Conservation (phyloP, 2,797 vertebrate species). For the Cygnus olor region DNA sequence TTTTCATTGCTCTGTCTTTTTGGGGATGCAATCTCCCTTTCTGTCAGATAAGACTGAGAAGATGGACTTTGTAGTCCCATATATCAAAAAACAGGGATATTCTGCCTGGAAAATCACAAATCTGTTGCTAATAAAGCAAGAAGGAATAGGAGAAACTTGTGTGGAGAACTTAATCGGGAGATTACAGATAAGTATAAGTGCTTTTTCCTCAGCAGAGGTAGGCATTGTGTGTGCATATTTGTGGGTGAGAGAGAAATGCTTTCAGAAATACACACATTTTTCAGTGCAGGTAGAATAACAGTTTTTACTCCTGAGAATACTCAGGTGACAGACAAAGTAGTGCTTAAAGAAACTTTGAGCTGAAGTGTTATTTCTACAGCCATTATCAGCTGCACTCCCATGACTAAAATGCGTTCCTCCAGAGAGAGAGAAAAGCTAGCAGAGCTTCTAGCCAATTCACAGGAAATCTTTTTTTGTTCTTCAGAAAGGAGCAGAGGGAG, state of each 20-base stretch:
- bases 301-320: constrained; percentile 61
- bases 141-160: neutral
- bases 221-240: constrained; percentile 50
- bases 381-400: constrained; percentile 63
- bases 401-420: constrained; percentile 59
- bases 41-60: neutral
- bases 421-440: constrained; percentile 45
- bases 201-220: neutral
- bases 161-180: neutral
- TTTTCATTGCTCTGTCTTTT: neutral
- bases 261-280: constrained; percentile 63
- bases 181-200: neutral
- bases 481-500: constrained; percentile 51
- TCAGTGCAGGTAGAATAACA: constrained; percentile 62
- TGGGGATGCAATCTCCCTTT: neutral
- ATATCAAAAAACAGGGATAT: neutral
- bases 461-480: constrained; percentile 41
- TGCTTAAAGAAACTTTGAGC: constrained; percentile 67
- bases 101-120: neutral
- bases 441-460: constrained; percentile 26
- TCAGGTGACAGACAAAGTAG: constrained; percentile 66
- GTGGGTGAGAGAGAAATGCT: constrained; percentile 15
- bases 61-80: neutral
- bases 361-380: constrained; percentile 69
- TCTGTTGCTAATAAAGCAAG: neutral